Percentiles rank a stretch among this genome's conserved stretches.
These are phyloP conservation scores for Pristionchus fissidentatus DNA, from an alignment of 2,888 invertebrate species.

Conservation along the genomic window DNA sequence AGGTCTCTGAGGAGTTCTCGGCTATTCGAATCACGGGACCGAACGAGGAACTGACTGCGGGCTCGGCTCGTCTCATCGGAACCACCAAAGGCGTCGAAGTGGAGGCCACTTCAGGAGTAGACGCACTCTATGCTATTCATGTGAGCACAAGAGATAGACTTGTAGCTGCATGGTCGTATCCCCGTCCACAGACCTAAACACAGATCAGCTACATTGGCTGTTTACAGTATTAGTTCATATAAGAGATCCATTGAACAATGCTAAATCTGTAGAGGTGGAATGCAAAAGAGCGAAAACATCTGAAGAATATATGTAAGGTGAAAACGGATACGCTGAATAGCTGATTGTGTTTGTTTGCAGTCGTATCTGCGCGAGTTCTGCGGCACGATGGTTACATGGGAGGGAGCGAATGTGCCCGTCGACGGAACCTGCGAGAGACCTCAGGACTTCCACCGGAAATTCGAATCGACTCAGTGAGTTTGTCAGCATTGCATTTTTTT, in stretches of 20 bases:
- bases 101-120: constrained; percentile 33
- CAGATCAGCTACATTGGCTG: too few species aligned
- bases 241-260: neutral
- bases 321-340: too few species aligned
- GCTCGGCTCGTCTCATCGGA: constrained; percentile 1
- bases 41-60: neutral
- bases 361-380: constrained; percentile 46
- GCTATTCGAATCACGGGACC: neutral
- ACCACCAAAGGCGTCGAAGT: neutral
- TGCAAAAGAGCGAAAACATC: too few species aligned
- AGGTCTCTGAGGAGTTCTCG: constrained; percentile 2
- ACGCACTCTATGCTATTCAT: constrained; percentile 46
- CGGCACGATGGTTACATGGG: constrained; percentile 34
- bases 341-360: too few species aligned
- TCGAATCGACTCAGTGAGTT: constrained; percentile 7
- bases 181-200: too few species aligned
- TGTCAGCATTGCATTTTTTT: too few species aligned
- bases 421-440: neutral
- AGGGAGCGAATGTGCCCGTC: constrained; percentile 17
- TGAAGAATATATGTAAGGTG: too few species aligned
- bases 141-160: too few species aligned
- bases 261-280: too few species aligned
- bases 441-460: neutral
- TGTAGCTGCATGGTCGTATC: too few species aligned
- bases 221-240: too few species aligned